phyloP scores from a whole-genome alignment of 2,888 invertebrate species.

The Amiota communis region DNA sequence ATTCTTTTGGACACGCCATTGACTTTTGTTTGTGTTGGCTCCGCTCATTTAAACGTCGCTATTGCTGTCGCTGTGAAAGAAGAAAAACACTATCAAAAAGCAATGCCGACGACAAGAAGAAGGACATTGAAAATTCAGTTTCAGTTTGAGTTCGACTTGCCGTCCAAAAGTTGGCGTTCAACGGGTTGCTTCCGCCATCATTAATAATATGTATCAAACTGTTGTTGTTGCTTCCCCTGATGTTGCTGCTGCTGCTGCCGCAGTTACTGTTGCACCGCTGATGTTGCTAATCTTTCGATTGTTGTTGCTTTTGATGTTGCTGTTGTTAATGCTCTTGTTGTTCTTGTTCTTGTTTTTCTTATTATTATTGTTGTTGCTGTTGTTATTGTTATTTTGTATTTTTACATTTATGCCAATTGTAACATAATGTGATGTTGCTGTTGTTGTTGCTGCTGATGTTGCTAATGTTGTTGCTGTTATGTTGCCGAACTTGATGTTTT shows the following conservation, averaged over 20 bases:
- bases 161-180: background rate
- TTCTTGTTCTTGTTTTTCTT: slow-evolving; percentile 22
- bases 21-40: slow-evolving; percentile 4
- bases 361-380: background rate
- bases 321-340: slow-evolving; percentile 37
- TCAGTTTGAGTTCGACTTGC: background rate
- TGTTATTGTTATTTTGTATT: slow-evolving; percentile 6
- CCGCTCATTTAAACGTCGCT: background rate
- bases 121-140: background rate
- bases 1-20: background rate
- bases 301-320: slow-evolving; percentile 42
- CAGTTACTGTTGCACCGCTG: slow-evolving; percentile 29
- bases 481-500: background rate
- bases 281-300: too few species aligned
- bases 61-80: background rate
- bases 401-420: slow-evolving; percentile 22
- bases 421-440: slow-evolving; percentile 17
- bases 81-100: slow-evolving; percentile 10
- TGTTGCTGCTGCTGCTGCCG: slow-evolving; percentile 41
- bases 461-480: slow-evolving; percentile 12
- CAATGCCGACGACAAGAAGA: slow-evolving; percentile 1
- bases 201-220: slow-evolving; percentile 28
- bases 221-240: slow-evolving; percentile 33
- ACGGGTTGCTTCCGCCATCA: slow-evolving; percentile 25
- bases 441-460: slow-evolving; percentile 12